Conservation (phyloP, 2,797 vertebrate species). For the Leuciscus waleckii region DNA sequence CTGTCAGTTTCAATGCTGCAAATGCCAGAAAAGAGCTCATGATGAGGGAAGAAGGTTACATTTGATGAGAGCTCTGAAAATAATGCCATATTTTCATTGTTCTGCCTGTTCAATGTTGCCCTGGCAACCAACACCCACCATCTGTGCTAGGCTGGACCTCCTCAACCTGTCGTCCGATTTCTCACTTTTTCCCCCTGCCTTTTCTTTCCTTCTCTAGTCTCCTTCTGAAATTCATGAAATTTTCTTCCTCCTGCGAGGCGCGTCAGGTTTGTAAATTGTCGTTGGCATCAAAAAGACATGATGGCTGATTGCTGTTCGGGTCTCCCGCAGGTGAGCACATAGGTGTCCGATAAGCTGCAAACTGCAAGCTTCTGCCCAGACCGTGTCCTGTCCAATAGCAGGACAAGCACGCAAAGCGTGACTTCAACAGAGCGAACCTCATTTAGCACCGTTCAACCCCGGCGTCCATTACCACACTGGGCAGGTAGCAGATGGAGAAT, state of each 20-base stretch:
- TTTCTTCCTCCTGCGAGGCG: not conserved
- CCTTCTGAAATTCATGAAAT: constrained; percentile 9
- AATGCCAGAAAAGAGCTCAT: constrained; percentile 53
- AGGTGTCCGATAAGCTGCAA: constrained; percentile 54
- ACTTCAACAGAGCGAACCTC: constrained; percentile 59
- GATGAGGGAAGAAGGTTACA: constrained; percentile 56
- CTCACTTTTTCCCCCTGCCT: constrained; percentile 64
- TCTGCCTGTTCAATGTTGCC: constrained; percentile 81
- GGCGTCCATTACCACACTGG: constrained; percentile 45
- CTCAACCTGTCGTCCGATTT: constrained; percentile 67
- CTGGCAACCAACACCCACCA: constrained; percentile 80
- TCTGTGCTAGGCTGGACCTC: constrained; percentile 72
- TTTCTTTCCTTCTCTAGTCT: constrained; percentile 18
- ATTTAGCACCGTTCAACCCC: constrained; percentile 53
- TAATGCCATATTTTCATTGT: constrained; percentile 78
- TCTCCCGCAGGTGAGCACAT: constrained; percentile 49
- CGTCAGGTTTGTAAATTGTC: constrained; percentile 32
- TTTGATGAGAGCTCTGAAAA: constrained; percentile 63
- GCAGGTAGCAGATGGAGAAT: constrained; percentile 61
- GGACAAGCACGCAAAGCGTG: constrained; percentile 52
- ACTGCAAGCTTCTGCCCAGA: constrained; percentile 40
- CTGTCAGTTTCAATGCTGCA: constrained; percentile 53
- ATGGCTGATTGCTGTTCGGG: constrained; percentile 24
- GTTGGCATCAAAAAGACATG: constrained; percentile 37
- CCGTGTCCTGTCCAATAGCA: constrained; percentile 51